A percentile compares a stretch with the other conserved stretches of the same genome.
Evolutionary conservation across 2,113 vertebrate genomes (phyloP).

Genomic region (Hyperopisus bebe): DNA sequence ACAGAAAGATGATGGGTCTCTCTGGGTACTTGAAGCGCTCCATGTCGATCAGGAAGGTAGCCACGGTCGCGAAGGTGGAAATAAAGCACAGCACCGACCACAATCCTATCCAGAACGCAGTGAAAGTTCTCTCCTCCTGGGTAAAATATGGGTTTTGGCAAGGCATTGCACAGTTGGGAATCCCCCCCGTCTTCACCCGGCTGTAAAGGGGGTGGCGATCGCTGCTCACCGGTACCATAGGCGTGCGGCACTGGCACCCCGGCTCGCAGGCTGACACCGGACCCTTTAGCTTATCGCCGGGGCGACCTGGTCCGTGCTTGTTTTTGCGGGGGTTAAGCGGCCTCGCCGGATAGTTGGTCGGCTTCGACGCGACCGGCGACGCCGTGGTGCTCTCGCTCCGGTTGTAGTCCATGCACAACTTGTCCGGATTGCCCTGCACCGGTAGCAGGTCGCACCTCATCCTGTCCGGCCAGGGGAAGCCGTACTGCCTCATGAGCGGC

Average conservation of each 20-base stretch:
- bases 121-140: slow-evolving; percentile 78
- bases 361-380: slow-evolving; percentile 52
- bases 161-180: slow-evolving; percentile 77
- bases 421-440: slow-evolving; percentile 74
- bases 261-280: slow-evolving; percentile 61
- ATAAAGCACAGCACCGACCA: slow-evolving; percentile 87
- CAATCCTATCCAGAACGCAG: slow-evolving; percentile 83
- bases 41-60: slow-evolving; percentile 87
- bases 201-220: slow-evolving; percentile 75
- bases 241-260: slow-evolving; percentile 76
- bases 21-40: slow-evolving; percentile 87
- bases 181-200: slow-evolving; percentile 75
- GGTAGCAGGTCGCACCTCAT: slow-evolving; percentile 90
- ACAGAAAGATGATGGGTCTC: slow-evolving; percentile 87
- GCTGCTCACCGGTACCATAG: slow-evolving; percentile 72
- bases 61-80: slow-evolving; percentile 81
- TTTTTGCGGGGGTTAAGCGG: slow-evolving; percentile 55
- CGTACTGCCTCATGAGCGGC: slow-evolving; percentile 91
- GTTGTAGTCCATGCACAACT: slow-evolving; percentile 92
- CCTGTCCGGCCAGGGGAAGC: slow-evolving; percentile 91
- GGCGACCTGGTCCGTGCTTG: slow-evolving; percentile 38
- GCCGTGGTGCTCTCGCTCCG: slow-evolving; percentile 71
- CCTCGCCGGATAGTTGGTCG: slow-evolving; percentile 48
- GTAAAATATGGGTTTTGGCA: slow-evolving; percentile 85
- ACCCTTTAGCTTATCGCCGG: slow-evolving; percentile 45